Conservation (phyloP, 1,140 invertebrate genomes). For the Ylistrum balloti region DNA sequence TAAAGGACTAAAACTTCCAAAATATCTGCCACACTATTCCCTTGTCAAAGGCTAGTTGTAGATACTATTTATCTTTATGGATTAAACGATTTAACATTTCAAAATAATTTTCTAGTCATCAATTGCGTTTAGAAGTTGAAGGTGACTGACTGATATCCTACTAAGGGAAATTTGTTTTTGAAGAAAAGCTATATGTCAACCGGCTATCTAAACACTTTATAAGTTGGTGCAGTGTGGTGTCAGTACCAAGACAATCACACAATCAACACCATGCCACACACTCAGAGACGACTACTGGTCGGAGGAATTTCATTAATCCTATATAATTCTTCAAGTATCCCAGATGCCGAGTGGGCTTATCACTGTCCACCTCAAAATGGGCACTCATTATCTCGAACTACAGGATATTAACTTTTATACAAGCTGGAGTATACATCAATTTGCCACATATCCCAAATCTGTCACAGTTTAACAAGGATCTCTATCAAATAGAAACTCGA, state of each 20-base stretch:
- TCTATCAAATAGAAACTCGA: background rate
- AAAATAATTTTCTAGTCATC: slow-evolving; percentile 18
- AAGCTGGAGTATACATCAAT: background rate
- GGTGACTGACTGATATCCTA: background rate
- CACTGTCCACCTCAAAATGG: slow-evolving; percentile 22
- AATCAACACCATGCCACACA: background rate
- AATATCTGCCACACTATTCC: background rate
- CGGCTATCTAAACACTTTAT: background rate
- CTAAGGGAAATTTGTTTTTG: slow-evolving; percentile 26
- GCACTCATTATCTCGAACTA: background rate
- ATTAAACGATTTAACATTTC: slow-evolving; percentile 4
- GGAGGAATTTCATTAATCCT: slow-evolving; percentile 29
- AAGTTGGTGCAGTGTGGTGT: slow-evolving; percentile 21
- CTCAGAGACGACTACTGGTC: slow-evolving; percentile 2
- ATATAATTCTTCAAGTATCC: slow-evolving; percentile 35
- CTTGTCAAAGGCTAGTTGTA: slow-evolving; percentile 1
- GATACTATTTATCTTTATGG: background rate
- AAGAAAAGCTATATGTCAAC: slow-evolving; percentile 35
- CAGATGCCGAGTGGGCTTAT: slow-evolving; percentile 23
- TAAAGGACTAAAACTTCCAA: slow-evolving; percentile 34
- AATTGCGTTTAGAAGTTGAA: background rate
- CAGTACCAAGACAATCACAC: background rate
- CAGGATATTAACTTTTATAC: slow-evolving; percentile 40
- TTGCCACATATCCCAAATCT: background rate
- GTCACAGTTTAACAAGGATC: background rate